phyloP scores from a whole-genome alignment of 2,888 invertebrate genomes.

The Clanis bilineata region DNA sequence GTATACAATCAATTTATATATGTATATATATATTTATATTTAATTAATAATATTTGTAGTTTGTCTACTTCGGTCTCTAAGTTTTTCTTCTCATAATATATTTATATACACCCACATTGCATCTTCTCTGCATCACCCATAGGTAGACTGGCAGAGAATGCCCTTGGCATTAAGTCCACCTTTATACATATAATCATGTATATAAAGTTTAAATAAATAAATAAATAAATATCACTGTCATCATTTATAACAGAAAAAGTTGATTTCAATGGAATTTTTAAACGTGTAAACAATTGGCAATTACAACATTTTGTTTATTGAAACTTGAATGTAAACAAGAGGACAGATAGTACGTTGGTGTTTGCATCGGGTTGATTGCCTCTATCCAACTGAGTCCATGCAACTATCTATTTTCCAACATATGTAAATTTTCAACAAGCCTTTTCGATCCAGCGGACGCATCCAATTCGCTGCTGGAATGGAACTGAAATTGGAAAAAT shows the following conservation, averaged over 20 bases:
- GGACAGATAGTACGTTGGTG: slow-evolving; percentile 45
- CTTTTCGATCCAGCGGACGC: slow-evolving; percentile 71
- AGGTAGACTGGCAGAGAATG: too few species aligned
- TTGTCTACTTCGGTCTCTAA: too few species aligned
- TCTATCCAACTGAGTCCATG: slow-evolving; percentile 47
- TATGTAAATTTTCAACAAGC: slow-evolving; percentile 77
- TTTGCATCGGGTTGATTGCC: slow-evolving; percentile 70
- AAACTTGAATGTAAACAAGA: slow-evolving; percentile 54
- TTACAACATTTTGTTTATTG: slow-evolving; percentile 50
- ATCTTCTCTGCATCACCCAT: too few species aligned
- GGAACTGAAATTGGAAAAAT: slow-evolving; percentile 72
- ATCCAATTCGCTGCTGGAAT: slow-evolving; percentile 68
- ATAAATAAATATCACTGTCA: too few species aligned
- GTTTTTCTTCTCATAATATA: too few species aligned
- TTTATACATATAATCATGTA: too few species aligned
- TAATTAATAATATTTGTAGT: too few species aligned
- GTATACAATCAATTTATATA: too few species aligned
- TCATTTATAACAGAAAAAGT: slow-evolving; percentile 16
- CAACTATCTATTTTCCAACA: slow-evolving; percentile 60
- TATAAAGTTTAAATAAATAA: too few species aligned
- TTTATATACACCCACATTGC: too few species aligned
- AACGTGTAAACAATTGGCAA: slow-evolving; percentile 37
- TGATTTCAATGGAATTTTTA: slow-evolving; percentile 33
- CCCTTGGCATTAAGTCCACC: too few species aligned
- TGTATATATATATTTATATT: too few species aligned